Evolutionary conservation across 2,797 vertebrate genomes (phyloP).

Genomic region (Mus minutoides): DNA sequence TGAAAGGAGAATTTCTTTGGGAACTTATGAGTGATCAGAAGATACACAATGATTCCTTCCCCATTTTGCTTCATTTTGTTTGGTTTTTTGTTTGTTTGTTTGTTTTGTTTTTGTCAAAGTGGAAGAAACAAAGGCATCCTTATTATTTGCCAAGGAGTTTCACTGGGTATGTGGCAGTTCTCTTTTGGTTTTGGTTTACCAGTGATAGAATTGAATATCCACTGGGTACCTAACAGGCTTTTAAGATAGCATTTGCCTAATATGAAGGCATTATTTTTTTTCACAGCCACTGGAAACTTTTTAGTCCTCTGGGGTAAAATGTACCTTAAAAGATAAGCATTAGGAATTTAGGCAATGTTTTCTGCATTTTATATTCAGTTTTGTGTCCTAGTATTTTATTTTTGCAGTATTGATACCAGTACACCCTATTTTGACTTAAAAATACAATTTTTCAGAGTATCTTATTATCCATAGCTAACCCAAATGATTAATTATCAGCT

Average conservation of each 20-base stretch:
- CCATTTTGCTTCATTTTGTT: background rate
- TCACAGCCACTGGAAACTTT: conserved; percentile 21
- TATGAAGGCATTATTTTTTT: conserved; percentile 40
- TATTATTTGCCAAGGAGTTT: conserved; percentile 56
- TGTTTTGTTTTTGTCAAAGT: conserved; percentile 11
- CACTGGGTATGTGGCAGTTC: conserved; percentile 45
- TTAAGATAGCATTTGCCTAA: conserved; percentile 58
- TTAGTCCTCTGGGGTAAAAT: conserved; percentile 58
- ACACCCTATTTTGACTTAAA: conserved; percentile 51
- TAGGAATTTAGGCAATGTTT: conserved; percentile 24
- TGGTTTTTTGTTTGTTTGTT: background rate
- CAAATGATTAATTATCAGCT: conserved; percentile 15
- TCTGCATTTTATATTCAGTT: conserved; percentile 37
- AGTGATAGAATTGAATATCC: conserved; percentile 24
- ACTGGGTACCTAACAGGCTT: conserved; percentile 52
- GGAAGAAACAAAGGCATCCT: conserved; percentile 55
- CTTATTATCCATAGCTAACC: conserved; percentile 7
- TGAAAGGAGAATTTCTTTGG: conserved; percentile 16
- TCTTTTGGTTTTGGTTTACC: conserved; percentile 44
- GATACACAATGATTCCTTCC: conserved; percentile 20
- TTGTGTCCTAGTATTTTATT: background rate
- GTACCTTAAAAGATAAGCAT: conserved; percentile 43
- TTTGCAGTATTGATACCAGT: conserved; percentile 18
- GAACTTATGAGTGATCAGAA: conserved; percentile 52
- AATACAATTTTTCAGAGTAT: conserved; percentile 32